A percentile compares a stretch with the other conserved stretches of the same genome.
Conservation (phyloP, 2,113 vertebrate genomes). For the Cyprinus carpio region DNA sequence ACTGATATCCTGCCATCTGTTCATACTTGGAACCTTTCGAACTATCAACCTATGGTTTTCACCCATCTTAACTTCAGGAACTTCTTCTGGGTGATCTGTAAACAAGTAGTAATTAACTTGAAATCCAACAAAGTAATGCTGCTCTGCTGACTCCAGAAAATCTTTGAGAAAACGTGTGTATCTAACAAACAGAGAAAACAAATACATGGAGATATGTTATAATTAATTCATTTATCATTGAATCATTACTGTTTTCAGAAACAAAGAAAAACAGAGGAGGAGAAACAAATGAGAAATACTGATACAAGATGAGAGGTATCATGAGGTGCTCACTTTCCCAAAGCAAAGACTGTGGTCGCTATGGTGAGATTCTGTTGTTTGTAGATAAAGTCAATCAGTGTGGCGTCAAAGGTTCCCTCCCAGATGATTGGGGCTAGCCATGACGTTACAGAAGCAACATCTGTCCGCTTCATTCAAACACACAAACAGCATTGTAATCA, state of each 20-base stretch:
- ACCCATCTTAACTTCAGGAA: constrained; percentile 59
- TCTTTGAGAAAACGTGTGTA: constrained; percentile 66
- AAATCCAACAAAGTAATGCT: constrained; percentile 74
- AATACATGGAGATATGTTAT: neutral
- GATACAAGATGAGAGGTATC: neutral
- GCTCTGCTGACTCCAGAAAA: constrained; percentile 77
- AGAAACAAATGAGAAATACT: neutral
- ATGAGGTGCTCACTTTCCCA: constrained; percentile 74
- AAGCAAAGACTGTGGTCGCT: constrained; percentile 75
- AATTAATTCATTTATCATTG: neutral
- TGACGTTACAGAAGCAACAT: constrained; percentile 73
- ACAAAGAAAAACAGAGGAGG: neutral
- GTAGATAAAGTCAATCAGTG: constrained; percentile 63
- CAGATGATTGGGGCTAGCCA: constrained; percentile 80
- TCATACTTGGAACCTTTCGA: constrained; percentile 11
- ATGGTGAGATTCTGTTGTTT: constrained; percentile 68
- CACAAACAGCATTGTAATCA: neutral
- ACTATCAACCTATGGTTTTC: neutral
- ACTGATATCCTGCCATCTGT: constrained; percentile 74
- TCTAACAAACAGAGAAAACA: constrained; percentile 58
- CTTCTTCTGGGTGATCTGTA: constrained; percentile 60
- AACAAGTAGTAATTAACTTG: constrained; percentile 75
- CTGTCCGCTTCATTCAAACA: constrained; percentile 56
- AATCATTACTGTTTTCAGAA: neutral
- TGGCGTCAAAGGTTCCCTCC: constrained; percentile 73